Evolutionary conservation across 1,140 invertebrate species (phyloP).

Genomic region (Ylistrum balloti): DNA sequence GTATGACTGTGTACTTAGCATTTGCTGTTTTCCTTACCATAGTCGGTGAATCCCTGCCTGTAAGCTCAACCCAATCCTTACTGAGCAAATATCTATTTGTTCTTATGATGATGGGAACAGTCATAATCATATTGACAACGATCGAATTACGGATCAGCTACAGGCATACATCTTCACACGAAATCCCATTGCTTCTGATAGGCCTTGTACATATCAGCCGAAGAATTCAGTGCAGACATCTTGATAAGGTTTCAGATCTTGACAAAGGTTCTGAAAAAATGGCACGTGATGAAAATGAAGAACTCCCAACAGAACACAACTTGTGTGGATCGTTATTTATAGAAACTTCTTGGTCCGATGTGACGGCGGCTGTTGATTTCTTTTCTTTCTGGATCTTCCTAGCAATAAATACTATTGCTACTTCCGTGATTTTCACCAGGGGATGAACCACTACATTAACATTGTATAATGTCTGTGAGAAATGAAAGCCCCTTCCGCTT

Average conservation of each 20-base stretch:
- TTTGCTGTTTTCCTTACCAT: constrained; percentile 63
- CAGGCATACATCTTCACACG: neutral
- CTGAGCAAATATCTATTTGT: constrained; percentile 45
- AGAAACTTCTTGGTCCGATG: constrained; percentile 31
- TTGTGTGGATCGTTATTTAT: neutral
- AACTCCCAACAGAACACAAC: neutral
- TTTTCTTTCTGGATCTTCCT: constrained; percentile 50
- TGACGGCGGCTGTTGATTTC: constrained; percentile 50
- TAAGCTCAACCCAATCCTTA: constrained; percentile 58
- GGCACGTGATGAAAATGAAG: too few relatives aligned
- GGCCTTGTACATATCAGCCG: neutral
- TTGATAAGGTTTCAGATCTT: neutral
- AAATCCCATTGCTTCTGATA: neutral
- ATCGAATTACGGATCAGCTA: constrained; percentile 43
- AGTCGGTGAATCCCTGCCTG: constrained; percentile 56
- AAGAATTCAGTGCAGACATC: neutral
- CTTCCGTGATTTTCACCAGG: neutral
- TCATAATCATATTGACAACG: constrained; percentile 41
- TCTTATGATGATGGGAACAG: neutral
- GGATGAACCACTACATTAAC: too few relatives aligned
- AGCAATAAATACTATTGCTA: neutral
- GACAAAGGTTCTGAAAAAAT: neutral
- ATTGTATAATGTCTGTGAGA: too few relatives aligned
- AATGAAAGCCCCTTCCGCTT: too few relatives aligned
- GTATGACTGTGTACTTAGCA: constrained; percentile 63